A percentile compares a stretch with the other conserved stretches of the same genome.
Evolutionary conservation across 2,113 vertebrate genomes (phyloP).

Genomic region (Otocyon megalotis): DNA sequence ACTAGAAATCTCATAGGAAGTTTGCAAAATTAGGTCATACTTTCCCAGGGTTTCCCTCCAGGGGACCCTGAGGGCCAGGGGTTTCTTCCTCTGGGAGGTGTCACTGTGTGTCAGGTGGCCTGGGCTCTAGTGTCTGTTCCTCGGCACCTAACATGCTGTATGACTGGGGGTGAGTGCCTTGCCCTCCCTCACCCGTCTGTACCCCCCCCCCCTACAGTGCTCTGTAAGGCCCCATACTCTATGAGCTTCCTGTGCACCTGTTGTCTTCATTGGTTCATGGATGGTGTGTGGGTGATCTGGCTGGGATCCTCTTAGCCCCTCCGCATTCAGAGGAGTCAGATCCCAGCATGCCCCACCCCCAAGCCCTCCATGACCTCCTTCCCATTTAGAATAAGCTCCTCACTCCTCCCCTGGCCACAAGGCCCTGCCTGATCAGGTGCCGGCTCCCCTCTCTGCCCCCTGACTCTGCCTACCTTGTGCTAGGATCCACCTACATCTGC

Average conservation of each 20-base stretch:
- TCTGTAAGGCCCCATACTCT: neutral
- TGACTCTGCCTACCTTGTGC: neutral
- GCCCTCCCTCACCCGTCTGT: too few species aligned
- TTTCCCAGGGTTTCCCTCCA: neutral
- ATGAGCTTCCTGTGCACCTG: neutral
- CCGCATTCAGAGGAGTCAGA: neutral
- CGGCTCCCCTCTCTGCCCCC: neutral
- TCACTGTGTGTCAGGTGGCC: neutral
- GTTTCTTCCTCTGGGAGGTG: neutral
- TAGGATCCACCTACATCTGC: neutral
- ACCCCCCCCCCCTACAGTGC: neutral
- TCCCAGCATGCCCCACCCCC: neutral
- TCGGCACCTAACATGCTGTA: neutral
- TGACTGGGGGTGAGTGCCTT: neutral
- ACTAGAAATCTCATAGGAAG: neutral
- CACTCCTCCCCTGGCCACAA: neutral
- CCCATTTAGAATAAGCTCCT: neutral
- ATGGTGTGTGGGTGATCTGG: neutral
- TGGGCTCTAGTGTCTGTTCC: neutral
- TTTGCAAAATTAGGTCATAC: neutral
- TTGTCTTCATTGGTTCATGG: neutral
- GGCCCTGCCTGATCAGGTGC: neutral
- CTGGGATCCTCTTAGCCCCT: neutral
- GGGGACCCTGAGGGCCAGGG: neutral
- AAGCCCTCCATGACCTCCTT: neutral